Base-by-base conservation (phyloP, 1,140 invertebrate genomes). In the Cydia strobilella region DNA sequence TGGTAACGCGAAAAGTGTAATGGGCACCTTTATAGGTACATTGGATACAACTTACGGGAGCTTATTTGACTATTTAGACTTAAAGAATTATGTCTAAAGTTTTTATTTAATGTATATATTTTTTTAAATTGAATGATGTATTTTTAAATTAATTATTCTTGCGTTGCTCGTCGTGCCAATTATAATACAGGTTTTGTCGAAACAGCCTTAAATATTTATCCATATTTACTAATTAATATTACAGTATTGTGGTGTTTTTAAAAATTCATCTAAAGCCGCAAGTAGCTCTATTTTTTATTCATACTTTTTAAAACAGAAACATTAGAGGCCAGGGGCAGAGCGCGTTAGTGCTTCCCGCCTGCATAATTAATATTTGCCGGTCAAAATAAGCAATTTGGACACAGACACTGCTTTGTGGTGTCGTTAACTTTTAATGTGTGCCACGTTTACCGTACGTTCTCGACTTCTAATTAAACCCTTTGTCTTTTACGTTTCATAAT, bases 351-450 rank as follows among this genome's bases (percentile, higher is more conserved):
- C 73, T 73, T 76, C 73, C 82, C 83, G 84, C 84, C 86, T 88
- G 86, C 84, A 89, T 89, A 89, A 89, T 89, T 86, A 89, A 88
- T 86, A 83, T 42, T 76, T 54, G 75, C 72, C 80, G 86, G 82
- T 84, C 84, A 85, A 88, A 89, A 86, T 86, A 86, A 88, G 87
- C 86, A 88, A 86, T 89, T 88, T 89, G 82, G 81, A 77, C 84
- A 83, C 82, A 82, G 84, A 84, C 82, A 83, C 82, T 84, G 82
- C 81, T 88, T 87, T 88, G 83, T 84, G 83, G 83, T 75, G 75
- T 81, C 83, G 82, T 87, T 87, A 80, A 82, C 85, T 84, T 88
- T 89, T 86, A 82, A 84, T 86, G 79, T 72, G 39, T 77, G 75
- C 78, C 80, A 82, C 79, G 80, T 84, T 84, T 80, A 78, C 77